Evolutionary conservation across 2,888 invertebrate species (phyloP).

Genomic region (Netelia virgata): DNA sequence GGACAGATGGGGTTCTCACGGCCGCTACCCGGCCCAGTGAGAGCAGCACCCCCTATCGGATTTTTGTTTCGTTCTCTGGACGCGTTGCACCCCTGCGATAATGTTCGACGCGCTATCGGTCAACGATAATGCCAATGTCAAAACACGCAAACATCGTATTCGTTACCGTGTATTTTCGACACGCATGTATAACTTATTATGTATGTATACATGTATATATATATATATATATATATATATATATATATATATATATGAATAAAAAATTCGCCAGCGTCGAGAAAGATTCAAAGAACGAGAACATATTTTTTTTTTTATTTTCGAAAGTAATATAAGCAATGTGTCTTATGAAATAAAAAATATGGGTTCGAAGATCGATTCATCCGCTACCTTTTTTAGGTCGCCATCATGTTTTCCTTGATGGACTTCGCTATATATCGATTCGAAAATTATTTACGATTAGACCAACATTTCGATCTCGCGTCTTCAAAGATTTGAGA

Average conservation of each 20-base stretch:
- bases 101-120: conserved; percentile 76
- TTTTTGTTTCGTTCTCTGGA: not conserved
- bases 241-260: not conserved
- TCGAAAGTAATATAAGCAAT: too few species aligned
- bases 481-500: too few species aligned
- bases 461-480: too few species aligned
- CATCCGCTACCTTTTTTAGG: too few species aligned
- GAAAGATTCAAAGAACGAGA: not conserved
- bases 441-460: too few species aligned
- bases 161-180: conserved; percentile 19
- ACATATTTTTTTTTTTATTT: too few species aligned
- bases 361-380: too few species aligned
- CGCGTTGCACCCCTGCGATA: conserved; percentile 18
- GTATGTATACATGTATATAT: conserved; percentile 9
- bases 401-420: too few species aligned
- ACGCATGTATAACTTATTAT: not conserved
- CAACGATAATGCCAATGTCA: conserved; percentile 77
- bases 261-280: not conserved
- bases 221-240: not conserved
- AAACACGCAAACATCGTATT: conserved; percentile 76
- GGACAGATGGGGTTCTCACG: conserved; percentile 83
- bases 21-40: conserved; percentile 52
- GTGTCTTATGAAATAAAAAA: too few species aligned
- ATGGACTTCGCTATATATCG: too few species aligned
- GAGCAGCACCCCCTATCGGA: conserved; percentile 57